A percentile compares a stretch with the other conserved stretches of the same genome.
Conservation (phyloP, 2,113 vertebrate genomes). For the Neodontobutis hainanensis region DNA sequence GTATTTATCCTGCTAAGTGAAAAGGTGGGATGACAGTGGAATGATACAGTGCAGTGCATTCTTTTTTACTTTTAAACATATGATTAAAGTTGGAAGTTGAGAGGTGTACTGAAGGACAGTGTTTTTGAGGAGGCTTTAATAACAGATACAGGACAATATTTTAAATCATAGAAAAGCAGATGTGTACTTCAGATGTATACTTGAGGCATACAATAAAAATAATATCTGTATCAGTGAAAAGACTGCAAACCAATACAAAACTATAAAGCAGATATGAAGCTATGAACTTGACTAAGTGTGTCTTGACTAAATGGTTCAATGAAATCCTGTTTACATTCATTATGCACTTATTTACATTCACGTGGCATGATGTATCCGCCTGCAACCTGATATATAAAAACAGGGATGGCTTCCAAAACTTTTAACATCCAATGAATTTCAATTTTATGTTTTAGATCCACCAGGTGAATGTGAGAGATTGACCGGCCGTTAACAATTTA, state of each 20-base stretch:
- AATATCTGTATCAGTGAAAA: constrained; percentile 3
- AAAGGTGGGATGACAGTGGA: constrained; percentile 51
- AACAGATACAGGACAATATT: no score
- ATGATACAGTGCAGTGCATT: constrained; percentile 37
- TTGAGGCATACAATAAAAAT: constrained; percentile 14
- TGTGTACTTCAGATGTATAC: constrained; percentile 19
- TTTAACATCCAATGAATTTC: no score
- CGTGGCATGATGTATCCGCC: no score
- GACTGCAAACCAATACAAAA: neutral
- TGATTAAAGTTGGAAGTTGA: constrained; percentile 41
- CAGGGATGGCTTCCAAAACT: no score
- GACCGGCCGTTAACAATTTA: no score
- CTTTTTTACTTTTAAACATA: constrained; percentile 47
- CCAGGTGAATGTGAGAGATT: no score
- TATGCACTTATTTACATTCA: neutral
- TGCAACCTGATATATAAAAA: no score
- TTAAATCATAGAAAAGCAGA: no score
- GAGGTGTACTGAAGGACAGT: constrained; percentile 22
- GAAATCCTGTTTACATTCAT: neutral
- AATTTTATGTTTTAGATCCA: no score
- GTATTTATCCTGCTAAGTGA: constrained; percentile 71
- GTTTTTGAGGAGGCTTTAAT: no score
- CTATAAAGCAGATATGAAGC: neutral
- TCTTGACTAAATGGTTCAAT: neutral
- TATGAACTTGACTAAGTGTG: neutral